Conservation (phyloP, 2,888 invertebrate species). For the Ectemnius lituratus region DNA sequence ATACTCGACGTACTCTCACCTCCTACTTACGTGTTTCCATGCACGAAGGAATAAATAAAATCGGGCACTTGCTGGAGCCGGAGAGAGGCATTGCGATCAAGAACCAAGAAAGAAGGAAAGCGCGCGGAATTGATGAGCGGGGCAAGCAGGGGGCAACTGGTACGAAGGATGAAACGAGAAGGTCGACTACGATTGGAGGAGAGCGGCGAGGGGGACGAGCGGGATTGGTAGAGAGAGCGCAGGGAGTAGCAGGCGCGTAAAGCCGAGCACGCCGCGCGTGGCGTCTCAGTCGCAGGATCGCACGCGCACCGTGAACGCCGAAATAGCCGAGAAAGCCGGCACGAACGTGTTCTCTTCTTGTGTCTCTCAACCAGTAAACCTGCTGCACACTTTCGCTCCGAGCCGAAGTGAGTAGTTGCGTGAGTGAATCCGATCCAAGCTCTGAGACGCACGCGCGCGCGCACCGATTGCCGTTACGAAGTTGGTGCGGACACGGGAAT, state of each 20-base stretch:
- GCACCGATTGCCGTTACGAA: no score
- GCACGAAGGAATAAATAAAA: no score
- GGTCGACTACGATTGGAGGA: background rate
- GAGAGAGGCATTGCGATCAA: background rate
- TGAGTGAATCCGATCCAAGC: no score
- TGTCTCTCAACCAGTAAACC: background rate
- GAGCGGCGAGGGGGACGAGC: slow-evolving; percentile 23
- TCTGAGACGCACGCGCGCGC: no score
- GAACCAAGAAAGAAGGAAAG: slow-evolving; percentile 5
- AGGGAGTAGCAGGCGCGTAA: slow-evolving; percentile 57
- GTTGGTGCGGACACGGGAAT: background rate
- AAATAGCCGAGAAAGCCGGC: background rate
- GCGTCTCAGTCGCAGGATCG: slow-evolving; percentile 74
- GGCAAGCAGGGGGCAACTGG: slow-evolving; percentile 25
- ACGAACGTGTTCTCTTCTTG: no score
- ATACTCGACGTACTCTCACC: no score
- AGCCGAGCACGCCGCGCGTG: slow-evolving; percentile 67
- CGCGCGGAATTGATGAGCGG: slow-evolving; percentile 25
- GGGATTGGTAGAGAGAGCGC: slow-evolving; percentile 24
- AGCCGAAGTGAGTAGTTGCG: no score
- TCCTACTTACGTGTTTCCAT: no score
- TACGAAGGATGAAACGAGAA: background rate
- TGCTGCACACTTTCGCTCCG: no score
- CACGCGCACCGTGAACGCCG: slow-evolving; percentile 63
- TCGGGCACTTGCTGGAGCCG: no score